Percentiles rank a stretch among this genome's conserved stretches.
These are phyloP conservation scores for Chrysogorgia sp. DNA, from an alignment of 92 coral and sea anemone genomes.

Conservation along the genomic window DNA sequence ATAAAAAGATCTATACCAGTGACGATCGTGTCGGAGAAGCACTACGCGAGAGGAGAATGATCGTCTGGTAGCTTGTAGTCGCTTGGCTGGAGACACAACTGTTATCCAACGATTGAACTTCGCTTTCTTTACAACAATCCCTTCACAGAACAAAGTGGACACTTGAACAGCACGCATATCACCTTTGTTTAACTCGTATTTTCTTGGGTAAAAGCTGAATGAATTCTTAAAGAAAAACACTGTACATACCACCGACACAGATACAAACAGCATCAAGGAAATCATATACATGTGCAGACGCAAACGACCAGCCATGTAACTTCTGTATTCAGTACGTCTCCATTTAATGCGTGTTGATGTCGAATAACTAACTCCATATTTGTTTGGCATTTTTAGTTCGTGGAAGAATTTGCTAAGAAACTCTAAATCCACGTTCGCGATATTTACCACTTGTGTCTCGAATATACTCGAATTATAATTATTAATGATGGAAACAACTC, in stretches of 20 bases:
- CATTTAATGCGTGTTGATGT: conserved; percentile 1
- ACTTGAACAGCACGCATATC: conserved; percentile 35
- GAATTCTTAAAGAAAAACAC: conserved; percentile 41
- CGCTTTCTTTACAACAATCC: conserved; percentile 32
- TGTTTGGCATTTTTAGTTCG: conserved; percentile 11
- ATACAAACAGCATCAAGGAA: conserved; percentile 17
- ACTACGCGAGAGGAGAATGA: background rate
- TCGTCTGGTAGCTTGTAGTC: background rate
- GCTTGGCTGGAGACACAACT: conserved; percentile 25
- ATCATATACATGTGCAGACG: conserved; percentile 36
- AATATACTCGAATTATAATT: background rate
- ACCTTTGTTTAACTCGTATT: conserved; percentile 28
- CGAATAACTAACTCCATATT: background rate
- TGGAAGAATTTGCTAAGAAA: background rate
- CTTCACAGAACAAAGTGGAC: conserved; percentile 31
- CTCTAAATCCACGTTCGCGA: background rate
- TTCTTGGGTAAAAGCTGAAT: conserved; percentile 23
- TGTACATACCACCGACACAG: conserved; percentile 28
- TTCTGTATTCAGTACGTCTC: conserved; percentile 30
- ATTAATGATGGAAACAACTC: background rate
- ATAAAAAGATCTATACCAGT: conserved; percentile 40
- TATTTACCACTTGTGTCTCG: conserved; percentile 1
- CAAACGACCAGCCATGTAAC: conserved; percentile 24
- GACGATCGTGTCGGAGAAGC: conserved; percentile 25
- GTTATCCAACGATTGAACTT: conserved; percentile 27